Evolutionary conservation across 2,113 vertebrate species (phyloP), one percentile per base, ranked within the genome.

Genomic region (Indicator indicator): DNA sequence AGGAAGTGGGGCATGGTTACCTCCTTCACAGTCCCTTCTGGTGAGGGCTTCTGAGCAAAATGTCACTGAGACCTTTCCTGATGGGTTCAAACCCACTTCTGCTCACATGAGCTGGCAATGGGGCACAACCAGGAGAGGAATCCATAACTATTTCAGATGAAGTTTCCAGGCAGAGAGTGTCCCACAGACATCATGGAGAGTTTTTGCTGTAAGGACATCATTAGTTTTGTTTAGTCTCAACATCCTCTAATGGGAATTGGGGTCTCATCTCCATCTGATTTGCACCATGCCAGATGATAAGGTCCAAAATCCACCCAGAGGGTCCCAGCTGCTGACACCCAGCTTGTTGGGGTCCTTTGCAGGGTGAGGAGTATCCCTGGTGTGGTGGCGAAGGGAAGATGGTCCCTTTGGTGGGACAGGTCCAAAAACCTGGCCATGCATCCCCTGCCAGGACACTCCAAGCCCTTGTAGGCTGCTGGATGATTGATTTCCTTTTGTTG

Each of bases 381-480:
- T 26, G 0, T 18, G 68, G 46, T 59, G 21, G 6, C 3, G 1
- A 2, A 40, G 60, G 42, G 8, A 16, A 76, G 16, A 16, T 18
- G 42, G 27, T 7, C 5, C 63, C 23, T 75, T 28, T 33, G n/a
- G 15, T 69, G 52, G 36, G n/a, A 55, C 6, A 9, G 40, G 16
- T 42, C 28, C 21, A 26, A 46, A 13, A 6, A n/a, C 28, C 33
- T 21, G n/a, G 21, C 72, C 2, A 1, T 74, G 63, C 16, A 3
- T 6, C 0, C 0, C 27, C 70, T 72, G 28, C 69, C 54, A 50
- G 70, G 26, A 58, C 59, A 44, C n/a, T 48, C 12, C 0, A 6
- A 87, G 33, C 83, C 76, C 38, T 6, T 6, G 0, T 0, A 1
- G 24, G 26, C 46, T 65, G 26, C 27, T 5, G 28, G 28, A 70